A percentile compares a stretch with the other conserved stretches of the same genome.
Conservation (phyloP, 2,797 vertebrate species). For the Microchirus variegatus region DNA sequence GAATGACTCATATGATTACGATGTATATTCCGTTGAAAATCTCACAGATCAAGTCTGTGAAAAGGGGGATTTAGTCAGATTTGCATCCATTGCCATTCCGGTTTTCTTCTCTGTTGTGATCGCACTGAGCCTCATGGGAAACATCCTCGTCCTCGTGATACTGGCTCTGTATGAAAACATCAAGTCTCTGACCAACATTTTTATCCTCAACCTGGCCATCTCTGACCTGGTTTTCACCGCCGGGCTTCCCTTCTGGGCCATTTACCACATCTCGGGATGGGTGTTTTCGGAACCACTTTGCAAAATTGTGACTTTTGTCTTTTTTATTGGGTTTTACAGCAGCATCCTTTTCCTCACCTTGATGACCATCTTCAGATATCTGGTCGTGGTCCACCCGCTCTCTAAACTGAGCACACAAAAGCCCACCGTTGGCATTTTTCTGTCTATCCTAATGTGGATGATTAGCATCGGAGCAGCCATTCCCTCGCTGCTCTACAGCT, state of each 20-base stretch:
- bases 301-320: constrained; percentile 84
- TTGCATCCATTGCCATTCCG: constrained; percentile 70
- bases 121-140: constrained; percentile 87
- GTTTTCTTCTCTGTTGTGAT: constrained; percentile 82
- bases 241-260: constrained; percentile 87
- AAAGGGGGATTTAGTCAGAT: constrained; percentile 57
- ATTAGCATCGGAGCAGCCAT: constrained; percentile 80
- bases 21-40: accelerated
- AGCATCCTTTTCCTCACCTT: constrained; percentile 88
- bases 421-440: constrained; percentile 36
- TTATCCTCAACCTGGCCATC: constrained; percentile 90
- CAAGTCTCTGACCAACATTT: constrained; percentile 87
- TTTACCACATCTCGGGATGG: constrained; percentile 83
- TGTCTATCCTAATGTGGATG: constrained; percentile 78
- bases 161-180: constrained; percentile 86
- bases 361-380: constrained; percentile 89
- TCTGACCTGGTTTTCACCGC: constrained; percentile 90
- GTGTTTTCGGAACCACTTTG: constrained; percentile 82
- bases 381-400: constrained; percentile 86
- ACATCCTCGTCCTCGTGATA: constrained; percentile 88
- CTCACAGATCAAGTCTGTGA: constrained; percentile 76
- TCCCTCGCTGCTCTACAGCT: constrained; percentile 79
- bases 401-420: constrained; percentile 73
- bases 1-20: neutral
- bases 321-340: constrained; percentile 89